A percentile compares a stretch with the other conserved stretches of the same genome.
phyloP scores from a whole-genome alignment of 2,113 vertebrate species.

The Chloropsis hardwickii region DNA sequence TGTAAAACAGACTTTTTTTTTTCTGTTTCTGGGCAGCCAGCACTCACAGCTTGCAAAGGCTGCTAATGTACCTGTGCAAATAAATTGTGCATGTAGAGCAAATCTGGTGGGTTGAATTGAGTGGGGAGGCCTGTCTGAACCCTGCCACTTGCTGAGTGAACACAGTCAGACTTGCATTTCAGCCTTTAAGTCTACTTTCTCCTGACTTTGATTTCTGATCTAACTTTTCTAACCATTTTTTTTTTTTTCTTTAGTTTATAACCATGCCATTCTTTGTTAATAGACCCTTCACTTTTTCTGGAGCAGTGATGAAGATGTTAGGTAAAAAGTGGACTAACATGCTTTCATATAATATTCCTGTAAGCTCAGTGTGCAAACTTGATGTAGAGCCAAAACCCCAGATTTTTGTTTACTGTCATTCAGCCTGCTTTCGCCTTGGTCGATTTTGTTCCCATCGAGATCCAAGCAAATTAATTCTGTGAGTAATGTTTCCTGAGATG shows the following conservation, averaged over 20 bases:
- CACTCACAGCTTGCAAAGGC: not conserved
- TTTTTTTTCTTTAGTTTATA: not conserved
- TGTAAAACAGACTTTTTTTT: not conserved
- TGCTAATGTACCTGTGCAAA: not conserved
- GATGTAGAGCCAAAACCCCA: not conserved
- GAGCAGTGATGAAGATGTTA: not conserved
- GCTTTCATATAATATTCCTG: not conserved
- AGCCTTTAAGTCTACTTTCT: not conserved
- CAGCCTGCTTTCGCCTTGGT: not conserved
- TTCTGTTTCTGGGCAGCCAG: not conserved
- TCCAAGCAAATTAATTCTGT: conserved; percentile 13
- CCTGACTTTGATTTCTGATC: not conserved
- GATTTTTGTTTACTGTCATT: conserved; percentile 9
- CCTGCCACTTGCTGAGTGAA: not conserved
- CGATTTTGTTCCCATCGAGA: not conserved
- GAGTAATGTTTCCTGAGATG: conserved; percentile 13
- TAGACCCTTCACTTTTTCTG: not conserved
- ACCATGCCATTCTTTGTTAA: not conserved
- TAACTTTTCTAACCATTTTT: too few species aligned
- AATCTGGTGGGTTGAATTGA: not conserved
- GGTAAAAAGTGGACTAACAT: not conserved
- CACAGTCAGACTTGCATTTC: not conserved
- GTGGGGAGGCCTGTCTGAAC: not conserved
- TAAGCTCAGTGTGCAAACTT: not conserved
- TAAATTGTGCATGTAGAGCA: not conserved